phyloP scores from a whole-genome alignment of 2,888 invertebrate genomes.

The Vannuccia rotundouncinata region DNA sequence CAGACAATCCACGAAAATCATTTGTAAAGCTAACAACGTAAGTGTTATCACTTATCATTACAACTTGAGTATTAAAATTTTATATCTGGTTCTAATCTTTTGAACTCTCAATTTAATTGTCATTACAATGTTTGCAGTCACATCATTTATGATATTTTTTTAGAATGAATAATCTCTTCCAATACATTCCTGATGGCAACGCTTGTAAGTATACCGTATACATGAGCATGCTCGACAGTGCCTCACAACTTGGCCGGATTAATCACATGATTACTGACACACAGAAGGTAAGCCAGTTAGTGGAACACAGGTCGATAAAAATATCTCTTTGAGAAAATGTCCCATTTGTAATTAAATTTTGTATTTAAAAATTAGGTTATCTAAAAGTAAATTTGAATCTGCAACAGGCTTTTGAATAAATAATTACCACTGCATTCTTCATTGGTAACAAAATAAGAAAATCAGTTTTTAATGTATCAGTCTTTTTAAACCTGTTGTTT shows the following conservation, averaged over 20 bases:
- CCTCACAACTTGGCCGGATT: not conserved
- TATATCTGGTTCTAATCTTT: not conserved
- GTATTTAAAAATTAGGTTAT: too few species aligned
- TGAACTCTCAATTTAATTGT: too few species aligned
- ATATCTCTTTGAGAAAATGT: too few species aligned
- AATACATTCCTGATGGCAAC: not conserved
- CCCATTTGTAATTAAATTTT: too few species aligned
- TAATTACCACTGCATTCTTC: too few species aligned
- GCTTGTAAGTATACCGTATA: not conserved
- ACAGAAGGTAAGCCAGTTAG: not conserved
- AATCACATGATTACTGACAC: not conserved
- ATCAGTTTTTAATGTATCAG: too few species aligned
- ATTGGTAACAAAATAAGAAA: too few species aligned
- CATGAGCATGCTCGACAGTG: not conserved
- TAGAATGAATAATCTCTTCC: not conserved
- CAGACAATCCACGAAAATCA: not conserved
- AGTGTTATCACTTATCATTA: not conserved
- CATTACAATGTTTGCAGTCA: too few species aligned
- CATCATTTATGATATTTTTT: not conserved
- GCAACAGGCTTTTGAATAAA: too few species aligned
- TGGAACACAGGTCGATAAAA: too few species aligned
- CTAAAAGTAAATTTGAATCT: too few species aligned
- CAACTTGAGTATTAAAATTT: not conserved
- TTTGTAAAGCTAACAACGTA: not conserved
- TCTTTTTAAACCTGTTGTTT: too few species aligned